Evolutionary conservation across 53 echinoderm and acorn worm species (phyloP).

Genomic region (Echinarachnius parma): DNA sequence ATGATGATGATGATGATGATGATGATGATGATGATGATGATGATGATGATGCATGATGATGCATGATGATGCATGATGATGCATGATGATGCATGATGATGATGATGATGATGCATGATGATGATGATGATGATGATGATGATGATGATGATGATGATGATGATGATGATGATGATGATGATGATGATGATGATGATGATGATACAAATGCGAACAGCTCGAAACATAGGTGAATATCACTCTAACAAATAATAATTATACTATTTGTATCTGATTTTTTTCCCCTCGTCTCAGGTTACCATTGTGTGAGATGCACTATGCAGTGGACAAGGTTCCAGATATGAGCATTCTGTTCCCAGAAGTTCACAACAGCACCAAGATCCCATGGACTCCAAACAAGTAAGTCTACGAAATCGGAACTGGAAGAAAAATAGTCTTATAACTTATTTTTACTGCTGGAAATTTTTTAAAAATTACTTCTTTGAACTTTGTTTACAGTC

Average conservation of each 20-base stretch:
- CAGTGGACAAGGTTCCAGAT: constrained; percentile 91
- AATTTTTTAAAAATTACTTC: too few relatives aligned
- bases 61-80: constrained; percentile 12
- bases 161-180: constrained; percentile 29
- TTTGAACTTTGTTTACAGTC: too few relatives aligned
- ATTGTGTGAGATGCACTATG: constrained; percentile 94
- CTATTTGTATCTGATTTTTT: constrained; percentile 16
- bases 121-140: constrained; percentile 12
- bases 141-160: constrained; percentile 9
- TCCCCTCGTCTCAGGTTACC: constrained; percentile 57
- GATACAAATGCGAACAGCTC: too few relatives aligned
- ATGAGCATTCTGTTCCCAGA: constrained; percentile 82
- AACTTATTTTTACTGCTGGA: too few relatives aligned
- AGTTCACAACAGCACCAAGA: constrained; percentile 49
- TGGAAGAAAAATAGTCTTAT: background rate
- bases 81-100: constrained; percentile 14
- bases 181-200: constrained; percentile 12
- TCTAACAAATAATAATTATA: too few relatives aligned
- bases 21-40: background rate
- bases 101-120: constrained; percentile 23
- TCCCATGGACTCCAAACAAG: constrained; percentile 96
- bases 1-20: background rate
- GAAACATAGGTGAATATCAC: too few relatives aligned
- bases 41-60: background rate
- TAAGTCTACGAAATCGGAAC: constrained; percentile 56